A percentile compares a stretch with the other conserved stretches of the same genome.
Evolutionary conservation across 2,888 invertebrate species (phyloP).

Genomic region (Auanema sp.): DNA sequence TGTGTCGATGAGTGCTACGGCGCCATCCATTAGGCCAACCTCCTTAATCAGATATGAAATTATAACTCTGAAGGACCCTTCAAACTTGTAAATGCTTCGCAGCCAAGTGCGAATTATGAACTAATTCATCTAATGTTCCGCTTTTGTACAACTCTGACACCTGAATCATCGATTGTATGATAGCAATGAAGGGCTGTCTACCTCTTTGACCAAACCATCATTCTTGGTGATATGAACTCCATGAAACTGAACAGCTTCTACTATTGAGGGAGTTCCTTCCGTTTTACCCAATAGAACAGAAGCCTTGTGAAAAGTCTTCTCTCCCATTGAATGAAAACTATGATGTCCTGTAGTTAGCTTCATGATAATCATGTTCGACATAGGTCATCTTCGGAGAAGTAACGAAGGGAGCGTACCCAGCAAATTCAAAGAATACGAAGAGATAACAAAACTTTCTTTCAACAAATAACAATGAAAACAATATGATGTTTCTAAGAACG

Average conservation of each 20-base stretch:
- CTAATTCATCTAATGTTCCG: slow-evolving; percentile 78
- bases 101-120: slow-evolving; percentile 53
- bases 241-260: slow-evolving; percentile 60
- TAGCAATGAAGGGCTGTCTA: slow-evolving; percentile 64
- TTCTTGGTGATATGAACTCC: slow-evolving; percentile 53
- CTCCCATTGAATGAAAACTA: slow-evolving; percentile 10
- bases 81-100: slow-evolving; percentile 57
- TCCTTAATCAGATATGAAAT: slow-evolving; percentile 50
- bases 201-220: slow-evolving; percentile 68
- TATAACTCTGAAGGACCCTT: too few species aligned
- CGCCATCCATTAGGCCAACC: slow-evolving; percentile 82
- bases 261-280: slow-evolving; percentile 35
- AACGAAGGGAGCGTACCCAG: neutral
- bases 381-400: neutral
- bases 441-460: slow-evolving; percentile 6
- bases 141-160: slow-evolving; percentile 79
- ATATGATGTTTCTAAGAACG: slow-evolving; percentile 3
- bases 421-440: neutral
- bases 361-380: too few species aligned
- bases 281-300: slow-evolving; percentile 41
- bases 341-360: neutral
- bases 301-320: slow-evolving; percentile 47
- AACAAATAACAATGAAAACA: slow-evolving; percentile 10
- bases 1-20: slow-evolving; percentile 84
- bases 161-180: slow-evolving; percentile 9